Evolutionary conservation across 2,888 invertebrate genomes (phyloP), one percentile per base, ranked within the genome.

Genomic region (Kuschelorhynchus macadamiae): DNA sequence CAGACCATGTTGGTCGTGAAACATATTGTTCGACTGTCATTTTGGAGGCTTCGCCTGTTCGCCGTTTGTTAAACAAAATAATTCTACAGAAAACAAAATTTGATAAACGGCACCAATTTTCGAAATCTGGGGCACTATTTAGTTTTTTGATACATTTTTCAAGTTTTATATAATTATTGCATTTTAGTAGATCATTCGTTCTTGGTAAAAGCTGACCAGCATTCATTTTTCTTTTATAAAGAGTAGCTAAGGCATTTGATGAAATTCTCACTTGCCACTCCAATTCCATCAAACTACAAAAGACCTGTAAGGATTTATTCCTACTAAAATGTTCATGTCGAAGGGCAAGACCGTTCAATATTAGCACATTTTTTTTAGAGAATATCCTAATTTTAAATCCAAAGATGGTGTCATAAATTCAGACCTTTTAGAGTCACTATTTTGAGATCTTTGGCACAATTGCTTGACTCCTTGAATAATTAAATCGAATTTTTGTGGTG

Each of bases 21-120:
- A 57, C 21, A 53, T 70, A 72, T 25, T 73, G 57, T 16, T 32
- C 32, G 17, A 70, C 30, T n/a, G 60, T 73, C 67, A 74, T 73
- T 46, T 36, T 60, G 0, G 73, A 53, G 7, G 73, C 62, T 55
- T 73, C 74, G 4, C 74, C 74, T 1, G 72, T 67, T 17, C 72
- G 41, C 32, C 71, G 49, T 60, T 73, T 74, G 39, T 73, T 74
- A 36, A 73, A 73, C 33, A 74, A 36, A 32, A 73, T 72, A 12
- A 73, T 67, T 32, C 66, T 25, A 3, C 33, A 20, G n/a, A 72
- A 39, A 7, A 44, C 33, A 9, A 61, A 49, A 11, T 55, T 36
- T 16, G 70, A 70, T 16, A 70, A 25, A 14, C 52, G 14, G n/a
- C 17, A 21, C 65, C 68, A 70, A 9, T 3, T 49, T 56, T 46